A percentile compares a stretch with the other conserved stretches of the same genome.
These are phyloP conservation scores for Brachypodius melanocephalos DNA, from an alignment of 2,113 vertebrate genomes.

Conservation along the genomic window DNA sequence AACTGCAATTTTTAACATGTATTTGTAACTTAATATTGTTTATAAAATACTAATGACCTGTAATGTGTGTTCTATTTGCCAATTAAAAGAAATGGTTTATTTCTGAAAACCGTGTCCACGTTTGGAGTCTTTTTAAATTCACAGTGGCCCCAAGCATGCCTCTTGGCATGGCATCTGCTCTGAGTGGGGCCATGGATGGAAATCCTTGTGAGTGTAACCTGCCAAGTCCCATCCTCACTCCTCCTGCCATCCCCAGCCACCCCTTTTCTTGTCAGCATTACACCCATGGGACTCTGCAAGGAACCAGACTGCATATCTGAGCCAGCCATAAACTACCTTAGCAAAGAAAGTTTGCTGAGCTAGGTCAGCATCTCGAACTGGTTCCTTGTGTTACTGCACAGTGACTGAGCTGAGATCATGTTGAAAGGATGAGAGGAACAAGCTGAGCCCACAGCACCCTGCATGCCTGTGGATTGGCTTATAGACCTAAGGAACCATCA, in stretches of 20 bases:
- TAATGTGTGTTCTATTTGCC: constrained; percentile 76
- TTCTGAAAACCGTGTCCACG: constrained; percentile 39
- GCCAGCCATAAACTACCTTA: neutral
- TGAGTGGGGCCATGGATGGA: neutral
- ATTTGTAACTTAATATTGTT: constrained; percentile 79
- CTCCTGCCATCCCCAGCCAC: neutral
- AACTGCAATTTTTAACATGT: constrained; percentile 71
- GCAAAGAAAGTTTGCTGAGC: neutral
- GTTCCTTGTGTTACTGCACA: neutral
- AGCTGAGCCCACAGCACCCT: neutral
- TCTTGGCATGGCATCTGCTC: neutral
- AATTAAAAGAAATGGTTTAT: constrained; percentile 80
- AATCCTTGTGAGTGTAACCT: neutral
- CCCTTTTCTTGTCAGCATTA: neutral
- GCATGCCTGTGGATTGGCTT: neutral
- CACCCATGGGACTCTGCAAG: neutral
- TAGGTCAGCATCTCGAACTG: neutral
- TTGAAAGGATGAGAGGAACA: neutral
- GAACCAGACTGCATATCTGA: neutral
- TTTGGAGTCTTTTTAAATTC: neutral
- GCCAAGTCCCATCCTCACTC: accelerated
- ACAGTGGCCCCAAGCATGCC: neutral
- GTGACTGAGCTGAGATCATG: neutral
- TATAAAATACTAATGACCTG: constrained; percentile 78
- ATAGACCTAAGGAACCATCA: neutral